These are phyloP conservation scores for Donacobius atricapilla DNA, from an alignment of 2,113 vertebrate species.

Conservation along the genomic window DNA sequence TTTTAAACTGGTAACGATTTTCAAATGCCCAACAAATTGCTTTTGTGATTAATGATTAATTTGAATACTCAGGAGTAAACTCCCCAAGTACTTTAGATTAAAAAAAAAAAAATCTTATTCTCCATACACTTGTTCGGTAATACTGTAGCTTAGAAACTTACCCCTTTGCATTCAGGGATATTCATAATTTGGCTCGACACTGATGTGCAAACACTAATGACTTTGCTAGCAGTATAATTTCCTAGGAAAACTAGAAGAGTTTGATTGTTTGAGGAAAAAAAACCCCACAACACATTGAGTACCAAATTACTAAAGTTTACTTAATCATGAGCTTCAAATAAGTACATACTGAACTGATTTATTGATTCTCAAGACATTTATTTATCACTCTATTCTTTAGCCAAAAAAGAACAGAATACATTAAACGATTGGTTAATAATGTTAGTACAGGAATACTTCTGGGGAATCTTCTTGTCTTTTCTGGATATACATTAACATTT, in stretches of 20 bases:
- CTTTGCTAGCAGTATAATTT: not conserved
- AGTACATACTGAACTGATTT: not conserved
- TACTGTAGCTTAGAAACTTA: not conserved
- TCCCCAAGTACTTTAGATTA: not conserved
- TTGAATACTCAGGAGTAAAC: constrained; percentile 11
- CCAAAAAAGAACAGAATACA: not conserved
- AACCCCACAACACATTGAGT: not conserved
- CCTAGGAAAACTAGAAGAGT: not conserved
- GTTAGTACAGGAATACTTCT: not conserved
- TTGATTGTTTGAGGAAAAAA: not conserved
- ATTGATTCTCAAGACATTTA: not conserved
- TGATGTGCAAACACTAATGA: not conserved
- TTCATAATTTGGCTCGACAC: not conserved
- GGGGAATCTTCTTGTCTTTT: not conserved
- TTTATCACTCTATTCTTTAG: not conserved
- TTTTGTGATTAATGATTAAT: constrained; percentile 62
- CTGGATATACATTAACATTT: not conserved
- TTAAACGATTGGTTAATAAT: not conserved
- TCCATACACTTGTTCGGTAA: not conserved
- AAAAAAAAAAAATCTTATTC: not conserved
- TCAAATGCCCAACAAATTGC: constrained; percentile 30
- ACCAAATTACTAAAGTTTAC: not conserved
- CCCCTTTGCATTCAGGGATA: not conserved
- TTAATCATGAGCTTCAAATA: constrained; percentile 16
- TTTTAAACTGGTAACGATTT: constrained; percentile 33